Conservation (phyloP, 2,888 invertebrate species). For the Pteria penguin region DNA sequence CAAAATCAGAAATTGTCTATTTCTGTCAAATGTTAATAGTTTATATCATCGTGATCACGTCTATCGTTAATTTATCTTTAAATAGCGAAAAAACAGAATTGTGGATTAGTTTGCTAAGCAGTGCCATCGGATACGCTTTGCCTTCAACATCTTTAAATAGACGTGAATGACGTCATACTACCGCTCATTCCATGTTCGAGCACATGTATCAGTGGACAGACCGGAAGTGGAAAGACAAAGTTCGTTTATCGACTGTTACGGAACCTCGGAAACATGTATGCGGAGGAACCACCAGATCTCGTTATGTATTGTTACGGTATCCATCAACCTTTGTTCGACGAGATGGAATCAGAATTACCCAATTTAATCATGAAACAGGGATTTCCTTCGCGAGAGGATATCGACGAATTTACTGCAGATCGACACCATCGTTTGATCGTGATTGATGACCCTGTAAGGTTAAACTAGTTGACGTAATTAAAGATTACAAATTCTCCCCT, state of each 20-base stretch:
- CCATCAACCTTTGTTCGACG: conserved; percentile 47
- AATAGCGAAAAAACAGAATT: conserved; percentile 29
- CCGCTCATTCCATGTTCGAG: conserved; percentile 47
- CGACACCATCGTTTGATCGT: conserved; percentile 39
- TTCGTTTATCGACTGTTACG: conserved; percentile 40
- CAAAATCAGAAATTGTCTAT: conserved; percentile 48
- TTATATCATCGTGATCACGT: conserved; percentile 30
- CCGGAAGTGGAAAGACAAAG: conserved; percentile 43
- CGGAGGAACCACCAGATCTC: conserved; percentile 33
- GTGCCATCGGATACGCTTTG: conserved; percentile 33
- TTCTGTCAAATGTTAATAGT: conserved; percentile 43
- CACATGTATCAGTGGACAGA: conserved; percentile 41
- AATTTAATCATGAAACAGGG: conserved; percentile 38
- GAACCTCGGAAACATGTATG: conserved; percentile 37
- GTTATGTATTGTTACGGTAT: conserved; percentile 48
- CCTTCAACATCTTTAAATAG: conserved; percentile 10
- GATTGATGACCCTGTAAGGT: conserved; percentile 48
- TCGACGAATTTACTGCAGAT: conserved; percentile 42
- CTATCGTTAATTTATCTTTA: conserved; percentile 36
- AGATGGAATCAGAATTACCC: conserved; percentile 44
- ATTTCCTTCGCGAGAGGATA: conserved; percentile 33
- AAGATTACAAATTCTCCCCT: no score
- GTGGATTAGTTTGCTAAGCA: conserved; percentile 30
- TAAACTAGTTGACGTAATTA: no score
- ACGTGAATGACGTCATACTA: background rate